These are phyloP conservation scores for Vulpes ferrilata DNA, from an alignment of 2,113 vertebrate species.

Conservation along the genomic window DNA sequence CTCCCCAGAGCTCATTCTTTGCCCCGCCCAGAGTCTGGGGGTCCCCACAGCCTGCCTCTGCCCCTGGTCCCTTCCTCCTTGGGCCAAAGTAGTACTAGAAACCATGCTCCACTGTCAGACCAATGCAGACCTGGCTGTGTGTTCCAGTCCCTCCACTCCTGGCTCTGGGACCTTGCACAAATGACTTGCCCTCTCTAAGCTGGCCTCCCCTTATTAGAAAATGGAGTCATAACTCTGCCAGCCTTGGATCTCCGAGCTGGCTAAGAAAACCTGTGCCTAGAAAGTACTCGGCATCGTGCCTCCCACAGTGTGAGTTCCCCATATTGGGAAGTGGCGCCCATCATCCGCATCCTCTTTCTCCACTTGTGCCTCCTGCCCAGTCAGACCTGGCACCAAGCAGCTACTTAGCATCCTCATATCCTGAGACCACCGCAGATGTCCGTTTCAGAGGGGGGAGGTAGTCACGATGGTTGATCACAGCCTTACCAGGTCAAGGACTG, in stretches of 20 bases:
- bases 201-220: background rate
- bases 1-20: background rate
- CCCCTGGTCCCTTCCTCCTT: too few species aligned
- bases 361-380: background rate
- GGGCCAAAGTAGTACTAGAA: background rate
- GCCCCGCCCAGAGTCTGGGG: too few species aligned
- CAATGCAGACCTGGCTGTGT: background rate
- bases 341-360: rapidly evolving
- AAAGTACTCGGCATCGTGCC: background rate
- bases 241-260: background rate
- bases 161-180: background rate
- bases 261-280: background rate
- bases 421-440: background rate
- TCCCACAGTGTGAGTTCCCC: background rate
- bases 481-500: background rate
- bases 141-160: background rate
- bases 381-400: background rate
- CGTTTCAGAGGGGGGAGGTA: background rate
- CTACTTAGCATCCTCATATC: background rate
- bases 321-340: rapidly evolving
- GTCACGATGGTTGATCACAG: rapidly evolving
- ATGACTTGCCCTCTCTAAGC: background rate
- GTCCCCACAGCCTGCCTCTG: too few species aligned
- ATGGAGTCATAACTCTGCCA: background rate
- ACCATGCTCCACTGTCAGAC: background rate